These are phyloP conservation scores for Boulengeromyrus knoepffleri DNA, from an alignment of 2,113 vertebrate species.

Conservation along the genomic window DNA sequence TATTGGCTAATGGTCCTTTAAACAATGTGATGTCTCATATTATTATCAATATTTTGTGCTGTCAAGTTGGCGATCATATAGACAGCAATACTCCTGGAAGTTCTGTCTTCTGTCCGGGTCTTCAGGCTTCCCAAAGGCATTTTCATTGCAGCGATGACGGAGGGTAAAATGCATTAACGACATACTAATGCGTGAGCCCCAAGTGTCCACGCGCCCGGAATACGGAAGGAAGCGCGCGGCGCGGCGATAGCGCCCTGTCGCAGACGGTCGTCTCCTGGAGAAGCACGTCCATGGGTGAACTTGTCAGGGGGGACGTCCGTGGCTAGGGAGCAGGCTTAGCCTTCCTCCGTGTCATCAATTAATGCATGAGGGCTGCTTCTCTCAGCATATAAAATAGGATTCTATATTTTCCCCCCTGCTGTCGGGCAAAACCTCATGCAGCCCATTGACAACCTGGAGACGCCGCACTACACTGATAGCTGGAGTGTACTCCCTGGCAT, in stretches of 20 bases:
- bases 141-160: background rate
- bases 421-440: background rate
- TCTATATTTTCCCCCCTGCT: background rate
- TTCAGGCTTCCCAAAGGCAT: background rate
- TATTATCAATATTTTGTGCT: background rate
- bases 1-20: background rate
- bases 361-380: background rate
- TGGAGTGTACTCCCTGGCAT: background rate
- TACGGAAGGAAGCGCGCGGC: background rate
- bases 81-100: background rate
- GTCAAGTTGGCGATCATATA: background rate
- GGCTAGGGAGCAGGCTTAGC: background rate
- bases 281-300: background rate
- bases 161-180: background rate
- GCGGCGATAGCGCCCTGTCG: background rate
- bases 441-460: background rate
- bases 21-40: background rate
- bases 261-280: background rate
- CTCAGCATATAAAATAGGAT: conserved; percentile 1
- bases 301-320: background rate
- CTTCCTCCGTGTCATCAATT: conserved; percentile 9
- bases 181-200: no score
- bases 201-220: background rate
- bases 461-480: background rate
- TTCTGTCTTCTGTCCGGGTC: background rate